Conservation (phyloP, 2,888 invertebrate genomes). For the Folsomia candida region DNA sequence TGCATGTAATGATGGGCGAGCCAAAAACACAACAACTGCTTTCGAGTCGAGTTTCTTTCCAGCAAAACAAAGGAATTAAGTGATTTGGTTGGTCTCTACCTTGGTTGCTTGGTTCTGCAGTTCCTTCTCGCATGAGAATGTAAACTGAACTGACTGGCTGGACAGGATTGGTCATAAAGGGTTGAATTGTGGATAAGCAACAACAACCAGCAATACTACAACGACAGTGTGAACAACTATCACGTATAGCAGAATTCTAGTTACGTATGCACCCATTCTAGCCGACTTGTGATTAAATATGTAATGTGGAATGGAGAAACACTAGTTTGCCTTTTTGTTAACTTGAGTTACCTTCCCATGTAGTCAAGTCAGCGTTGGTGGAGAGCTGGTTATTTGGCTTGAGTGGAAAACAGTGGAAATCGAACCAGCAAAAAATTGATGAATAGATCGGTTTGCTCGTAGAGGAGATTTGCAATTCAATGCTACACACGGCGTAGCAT, state of each 20-base stretch:
- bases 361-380: too few relatives aligned
- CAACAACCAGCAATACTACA: not conserved
- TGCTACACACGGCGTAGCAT: not conserved
- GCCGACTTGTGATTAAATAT: not conserved
- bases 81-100: not conserved
- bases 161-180: not conserved
- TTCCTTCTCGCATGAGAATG: not conserved
- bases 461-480: too few relatives aligned
- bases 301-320: not conserved
- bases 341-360: too few relatives aligned
- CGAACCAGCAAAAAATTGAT: not conserved
- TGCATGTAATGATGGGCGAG: too few relatives aligned
- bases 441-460: not conserved
- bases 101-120: not conserved
- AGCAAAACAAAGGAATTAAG: not conserved
- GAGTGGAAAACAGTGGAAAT: not conserved
- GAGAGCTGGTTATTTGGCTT: too few relatives aligned
- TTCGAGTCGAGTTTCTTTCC: too few relatives aligned
- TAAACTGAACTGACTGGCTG: not conserved
- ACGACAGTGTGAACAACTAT: too few relatives aligned
- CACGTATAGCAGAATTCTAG: too few relatives aligned
- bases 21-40: too few relatives aligned
- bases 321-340: not conserved
- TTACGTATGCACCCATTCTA: not conserved
- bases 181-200: not conserved